Percentiles rank a stretch among this genome's conserved stretches.
Conservation (phyloP, 2,797 vertebrate species). For the Hafferia zeledoni region DNA sequence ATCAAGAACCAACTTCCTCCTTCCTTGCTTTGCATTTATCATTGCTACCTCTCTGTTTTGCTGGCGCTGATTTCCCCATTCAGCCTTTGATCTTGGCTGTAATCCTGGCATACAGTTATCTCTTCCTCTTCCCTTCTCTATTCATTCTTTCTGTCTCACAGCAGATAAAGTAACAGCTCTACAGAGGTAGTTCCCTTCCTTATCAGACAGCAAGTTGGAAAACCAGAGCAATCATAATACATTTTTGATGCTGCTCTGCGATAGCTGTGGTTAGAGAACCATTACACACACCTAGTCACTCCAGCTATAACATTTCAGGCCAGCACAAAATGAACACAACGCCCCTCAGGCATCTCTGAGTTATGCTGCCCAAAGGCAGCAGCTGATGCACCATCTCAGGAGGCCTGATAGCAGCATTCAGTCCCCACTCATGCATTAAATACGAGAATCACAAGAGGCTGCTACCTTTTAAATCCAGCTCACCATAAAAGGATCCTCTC, state of each 20-base stretch:
- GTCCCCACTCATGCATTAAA: slow-evolving; percentile 1
- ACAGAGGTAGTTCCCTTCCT: background rate
- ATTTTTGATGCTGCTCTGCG: background rate
- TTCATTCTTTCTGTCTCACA: background rate
- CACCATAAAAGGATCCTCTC: background rate
- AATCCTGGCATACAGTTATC: background rate
- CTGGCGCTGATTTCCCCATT: background rate
- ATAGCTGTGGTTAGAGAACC: background rate
- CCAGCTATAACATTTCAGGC: slow-evolving; percentile 2
- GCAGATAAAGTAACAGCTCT: background rate
- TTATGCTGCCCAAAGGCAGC: slow-evolving; percentile 30
- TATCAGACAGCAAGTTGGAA: background rate
- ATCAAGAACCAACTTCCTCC: background rate
- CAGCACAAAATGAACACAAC: slow-evolving; percentile 20
- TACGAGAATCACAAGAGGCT: background rate
- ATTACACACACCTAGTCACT: background rate
- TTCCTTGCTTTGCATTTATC: background rate
- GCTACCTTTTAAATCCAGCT: slow-evolving; percentile 20
- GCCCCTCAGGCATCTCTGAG: background rate
- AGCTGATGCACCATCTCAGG: slow-evolving; percentile 17
- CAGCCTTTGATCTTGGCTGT: slow-evolving; percentile 18
- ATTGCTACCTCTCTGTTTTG: background rate
- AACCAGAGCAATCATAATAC: background rate
- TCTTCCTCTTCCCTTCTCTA: background rate
- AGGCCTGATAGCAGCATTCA: background rate